Base-by-base conservation (phyloP, 2,888 invertebrate genomes). In the Mimumesa dahlbomi region DNA sequence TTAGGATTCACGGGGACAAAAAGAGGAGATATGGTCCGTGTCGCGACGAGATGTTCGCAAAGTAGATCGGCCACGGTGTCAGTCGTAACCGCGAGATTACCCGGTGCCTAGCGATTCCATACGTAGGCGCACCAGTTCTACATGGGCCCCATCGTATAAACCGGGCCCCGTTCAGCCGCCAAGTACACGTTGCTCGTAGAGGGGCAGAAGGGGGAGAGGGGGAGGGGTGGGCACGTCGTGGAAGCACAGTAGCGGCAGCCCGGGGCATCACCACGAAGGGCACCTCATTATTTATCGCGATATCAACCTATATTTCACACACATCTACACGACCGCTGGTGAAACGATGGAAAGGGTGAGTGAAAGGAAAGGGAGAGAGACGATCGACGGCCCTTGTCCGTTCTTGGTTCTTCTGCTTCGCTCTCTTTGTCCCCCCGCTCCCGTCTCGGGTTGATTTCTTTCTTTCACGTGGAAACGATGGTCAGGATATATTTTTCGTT, bases 251-350 rank as follows among this genome's bases (percentile, higher is more conserved):
- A 88, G 88, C 88, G 74, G 76, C 72, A 78, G 86, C 88, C 87
- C 80, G 73, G 73, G 87, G 87, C 88, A 84, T 83, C 83, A 81
- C 84, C 84, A 81, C 82, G 85, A 87, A 86, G 85, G 84, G 81
- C 83, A 86, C 83, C 86, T 87, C 85, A 84, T 88, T 87, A 87
- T 88, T 88, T 88, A 88, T 88, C 87, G 84, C 83, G 84, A 87
- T 88, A 88, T 88, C 88, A 87, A 87, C 87, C 86, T 87, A 88
- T 87, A 88, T 88, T 87, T 88, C 82, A 84, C 84, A 81, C 84
- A 81, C 82, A 79, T 79, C 66, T 70, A 64, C 70, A 65, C 64
- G 52, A 19, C 5, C 18, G 7, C 18, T n/a, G 43, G 50, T 40
- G 57, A 54, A 45, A 61, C 40, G 62, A 66, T 36, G 48, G 62